Percentiles rank a stretch among this genome's conserved stretches.
Conservation (phyloP, 30 jellyfish, hydroid and myxozoan genomes). For the Clytia hemisphaerica region DNA sequence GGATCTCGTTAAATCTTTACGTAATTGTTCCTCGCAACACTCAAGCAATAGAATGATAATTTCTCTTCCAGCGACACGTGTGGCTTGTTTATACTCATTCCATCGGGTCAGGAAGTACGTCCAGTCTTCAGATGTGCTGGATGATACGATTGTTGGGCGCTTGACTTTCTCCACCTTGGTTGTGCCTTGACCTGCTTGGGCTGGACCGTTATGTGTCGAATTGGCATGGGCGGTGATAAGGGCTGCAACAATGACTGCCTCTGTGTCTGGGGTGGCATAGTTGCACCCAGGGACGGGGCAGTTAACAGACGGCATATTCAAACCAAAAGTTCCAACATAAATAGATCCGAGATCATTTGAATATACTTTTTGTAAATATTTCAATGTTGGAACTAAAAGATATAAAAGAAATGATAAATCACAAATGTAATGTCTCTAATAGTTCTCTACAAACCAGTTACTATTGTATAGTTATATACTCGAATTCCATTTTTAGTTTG, state of each 20-base stretch:
- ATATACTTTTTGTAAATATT: too few species aligned
- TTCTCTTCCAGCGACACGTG: conserved; percentile 22
- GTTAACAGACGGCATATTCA: conserved; percentile 20
- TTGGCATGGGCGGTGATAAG: not conserved
- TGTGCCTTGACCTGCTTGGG: not conserved
- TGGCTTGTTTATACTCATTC: conserved; percentile 31
- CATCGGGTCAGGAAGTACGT: conserved; percentile 39
- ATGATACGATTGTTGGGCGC: conserved; percentile 26
- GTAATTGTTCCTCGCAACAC: conserved; percentile 31
- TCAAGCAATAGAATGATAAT: conserved; percentile 24
- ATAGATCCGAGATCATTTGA: conserved; percentile 14
- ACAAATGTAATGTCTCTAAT: too few species aligned
- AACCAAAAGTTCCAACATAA: not conserved
- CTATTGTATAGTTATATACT: too few species aligned
- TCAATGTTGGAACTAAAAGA: too few species aligned
- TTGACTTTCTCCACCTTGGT: conserved; percentile 28
- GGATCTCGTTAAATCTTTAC: conserved; percentile 23
- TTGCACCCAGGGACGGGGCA: conserved; percentile 17
- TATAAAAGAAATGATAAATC: too few species aligned
- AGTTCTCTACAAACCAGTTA: too few species aligned
- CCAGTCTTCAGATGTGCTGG: conserved; percentile 43
- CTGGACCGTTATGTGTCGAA: not conserved
- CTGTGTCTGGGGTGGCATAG: conserved; percentile 15
- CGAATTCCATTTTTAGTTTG: too few species aligned
- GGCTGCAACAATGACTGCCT: conserved; percentile 16